Conservation (phyloP, 2,113 vertebrate species). For the Aegypius monachus region DNA sequence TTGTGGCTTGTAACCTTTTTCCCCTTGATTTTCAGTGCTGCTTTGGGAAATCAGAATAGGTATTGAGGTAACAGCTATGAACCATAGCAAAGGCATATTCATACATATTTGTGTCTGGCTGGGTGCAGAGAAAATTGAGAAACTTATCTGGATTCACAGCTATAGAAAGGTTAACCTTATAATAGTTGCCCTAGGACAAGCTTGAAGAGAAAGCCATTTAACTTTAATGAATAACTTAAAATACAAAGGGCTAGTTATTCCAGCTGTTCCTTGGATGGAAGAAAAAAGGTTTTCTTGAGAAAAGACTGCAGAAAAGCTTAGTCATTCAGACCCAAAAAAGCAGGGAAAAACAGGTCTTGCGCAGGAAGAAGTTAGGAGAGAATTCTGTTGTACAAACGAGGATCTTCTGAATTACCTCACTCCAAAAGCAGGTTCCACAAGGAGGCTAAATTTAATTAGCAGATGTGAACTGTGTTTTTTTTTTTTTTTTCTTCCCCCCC, state of each 20-base stretch:
- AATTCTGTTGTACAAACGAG: neutral
- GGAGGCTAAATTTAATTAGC: neutral
- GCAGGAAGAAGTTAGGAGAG: neutral
- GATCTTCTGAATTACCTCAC: neutral
- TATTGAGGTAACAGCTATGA: neutral
- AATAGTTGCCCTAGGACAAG: constrained; percentile 44
- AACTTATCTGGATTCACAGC: neutral
- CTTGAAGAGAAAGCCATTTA: constrained; percentile 38
- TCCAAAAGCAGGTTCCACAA: neutral
- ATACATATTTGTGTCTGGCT: neutral
- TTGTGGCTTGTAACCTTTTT: neutral
- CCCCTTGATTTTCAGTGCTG: neutral
- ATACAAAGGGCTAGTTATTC: constrained; percentile 28
- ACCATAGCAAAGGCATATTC: neutral
- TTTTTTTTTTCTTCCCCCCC: too few relatives aligned
- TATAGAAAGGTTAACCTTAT: constrained; percentile 22
- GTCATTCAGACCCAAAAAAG: constrained; percentile 14
- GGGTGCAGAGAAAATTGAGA: neutral
- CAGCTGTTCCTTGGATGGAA: neutral
- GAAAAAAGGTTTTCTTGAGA: neutral
- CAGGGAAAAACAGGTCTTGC: neutral
- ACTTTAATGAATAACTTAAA: constrained; percentile 58
- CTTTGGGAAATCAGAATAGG: neutral
- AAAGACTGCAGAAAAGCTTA: constrained; percentile 15
- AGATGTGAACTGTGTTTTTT: neutral